A percentile compares a stretch with the other conserved stretches of the same genome.
These are phyloP conservation scores for Drosophila kepulauana DNA, from an alignment of 1,140 invertebrate species.

Conservation along the genomic window DNA sequence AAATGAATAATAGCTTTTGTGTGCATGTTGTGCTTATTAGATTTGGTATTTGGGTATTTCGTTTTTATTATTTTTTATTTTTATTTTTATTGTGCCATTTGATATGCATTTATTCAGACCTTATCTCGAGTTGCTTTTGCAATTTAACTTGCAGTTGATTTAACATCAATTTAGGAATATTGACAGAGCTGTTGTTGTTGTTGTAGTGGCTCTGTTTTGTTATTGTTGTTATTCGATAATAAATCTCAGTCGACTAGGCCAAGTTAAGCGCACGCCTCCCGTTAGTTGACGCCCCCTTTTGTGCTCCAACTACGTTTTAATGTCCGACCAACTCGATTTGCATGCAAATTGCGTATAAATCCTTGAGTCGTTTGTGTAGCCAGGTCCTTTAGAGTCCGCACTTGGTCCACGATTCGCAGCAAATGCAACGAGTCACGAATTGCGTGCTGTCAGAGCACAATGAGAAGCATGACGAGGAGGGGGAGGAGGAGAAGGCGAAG, in stretches of 20 bases:
- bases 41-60: neutral
- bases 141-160: slow-evolving; percentile 43
- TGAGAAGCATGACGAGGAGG: no score
- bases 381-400: neutral
- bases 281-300: neutral
- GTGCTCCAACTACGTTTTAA: neutral
- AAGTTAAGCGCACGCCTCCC: slow-evolving; percentile 12
- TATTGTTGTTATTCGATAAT: slow-evolving; percentile 35
- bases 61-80: neutral
- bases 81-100: neutral
- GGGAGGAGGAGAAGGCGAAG: no score
- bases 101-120: neutral
- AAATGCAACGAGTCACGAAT: no score
- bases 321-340: slow-evolving; percentile 51
- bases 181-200: neutral
- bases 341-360: slow-evolving; percentile 56
- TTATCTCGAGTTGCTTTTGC: neutral
- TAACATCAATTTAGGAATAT: slow-evolving; percentile 37
- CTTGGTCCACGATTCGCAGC: neutral
- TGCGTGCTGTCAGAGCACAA: no score
- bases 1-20: slow-evolving; percentile 2
- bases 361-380: slow-evolving; percentile 52
- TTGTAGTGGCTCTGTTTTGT: no score
- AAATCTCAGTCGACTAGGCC: slow-evolving; percentile 45
- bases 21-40: neutral